Conservation (phyloP, 2,888 invertebrate genomes). For the Amblyteles armatorius region DNA sequence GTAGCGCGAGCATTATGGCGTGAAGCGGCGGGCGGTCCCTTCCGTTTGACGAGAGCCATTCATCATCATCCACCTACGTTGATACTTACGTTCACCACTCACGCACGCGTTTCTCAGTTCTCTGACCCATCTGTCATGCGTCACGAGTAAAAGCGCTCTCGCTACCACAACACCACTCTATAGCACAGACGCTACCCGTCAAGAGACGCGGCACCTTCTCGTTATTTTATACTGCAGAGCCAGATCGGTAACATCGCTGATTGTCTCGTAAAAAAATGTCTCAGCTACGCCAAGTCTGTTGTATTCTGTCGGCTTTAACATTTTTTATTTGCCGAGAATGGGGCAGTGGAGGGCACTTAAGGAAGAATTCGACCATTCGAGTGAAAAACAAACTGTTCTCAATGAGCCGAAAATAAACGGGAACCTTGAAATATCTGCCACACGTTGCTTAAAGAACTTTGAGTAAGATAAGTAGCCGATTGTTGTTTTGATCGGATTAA, state of each 20-base stretch:
- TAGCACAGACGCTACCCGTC: background rate
- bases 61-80: slow-evolving; percentile 84
- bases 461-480: too few species aligned
- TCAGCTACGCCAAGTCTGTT: background rate
- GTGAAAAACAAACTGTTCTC: too few species aligned
- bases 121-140: slow-evolving; percentile 81
- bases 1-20: slow-evolving; percentile 81
- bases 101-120: slow-evolving; percentile 69
- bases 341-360: background rate
- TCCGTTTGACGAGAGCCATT: slow-evolving; percentile 85
- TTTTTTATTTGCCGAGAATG: background rate
- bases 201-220: too few species aligned
- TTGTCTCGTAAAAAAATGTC: background rate
- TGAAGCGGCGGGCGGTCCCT: slow-evolving; percentile 83
- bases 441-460: too few species aligned
- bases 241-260: slow-evolving; percentile 44
- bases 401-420: too few species aligned
- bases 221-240: slow-evolving; percentile 13
- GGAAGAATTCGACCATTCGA: too few species aligned
- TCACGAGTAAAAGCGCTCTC: slow-evolving; percentile 75
- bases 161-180: slow-evolving; percentile 57
- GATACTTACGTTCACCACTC: slow-evolving; percentile 74
- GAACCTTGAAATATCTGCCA: too few species aligned
- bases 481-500: too few species aligned
- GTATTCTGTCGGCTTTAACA: background rate